phyloP scores from a whole-genome alignment of 1,140 invertebrate genomes.

The Hermetia illucens region DNA sequence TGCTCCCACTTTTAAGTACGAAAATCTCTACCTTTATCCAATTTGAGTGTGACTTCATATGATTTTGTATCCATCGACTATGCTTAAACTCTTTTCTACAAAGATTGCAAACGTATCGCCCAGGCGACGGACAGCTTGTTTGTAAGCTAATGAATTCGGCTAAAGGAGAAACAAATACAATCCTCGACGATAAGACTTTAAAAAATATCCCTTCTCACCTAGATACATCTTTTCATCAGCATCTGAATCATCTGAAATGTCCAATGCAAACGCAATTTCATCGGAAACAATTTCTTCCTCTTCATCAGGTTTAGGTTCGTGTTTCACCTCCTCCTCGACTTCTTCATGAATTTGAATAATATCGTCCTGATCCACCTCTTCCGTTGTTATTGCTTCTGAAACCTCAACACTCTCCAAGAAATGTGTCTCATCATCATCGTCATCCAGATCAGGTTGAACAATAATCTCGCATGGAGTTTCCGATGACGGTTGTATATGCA shows the following conservation, averaged over 20 bases:
- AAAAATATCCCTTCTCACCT: too few relatives aligned
- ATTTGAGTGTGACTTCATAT: slow-evolving; percentile 41
- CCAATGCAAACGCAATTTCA: slow-evolving; percentile 12
- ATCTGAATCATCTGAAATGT: slow-evolving; percentile 7
- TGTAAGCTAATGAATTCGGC: slow-evolving; percentile 26
- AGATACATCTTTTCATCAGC: slow-evolving; percentile 4
- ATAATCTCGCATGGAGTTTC: slow-evolving; percentile 25
- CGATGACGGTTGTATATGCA: slow-evolving; percentile 22
- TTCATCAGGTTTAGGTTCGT: slow-evolving; percentile 18
- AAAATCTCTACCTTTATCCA: slow-evolving; percentile 33
- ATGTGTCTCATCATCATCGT: slow-evolving; percentile 19
- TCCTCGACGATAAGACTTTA: too few relatives aligned
- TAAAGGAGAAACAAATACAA: too few relatives aligned
- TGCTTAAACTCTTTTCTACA: slow-evolving; percentile 44
- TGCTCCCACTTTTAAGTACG: not conserved
- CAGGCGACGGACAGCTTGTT: slow-evolving; percentile 25
- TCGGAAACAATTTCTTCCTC: slow-evolving; percentile 8
- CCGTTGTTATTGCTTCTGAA: slow-evolving; percentile 6
- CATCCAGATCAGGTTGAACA: slow-evolving; percentile 25
- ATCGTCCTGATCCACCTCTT: slow-evolving; percentile 8
- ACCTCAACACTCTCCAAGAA: slow-evolving; percentile 11
- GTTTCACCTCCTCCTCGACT: slow-evolving; percentile 16
- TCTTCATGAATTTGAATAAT: slow-evolving; percentile 18
- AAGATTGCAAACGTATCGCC: slow-evolving; percentile 39
- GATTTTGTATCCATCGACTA: slow-evolving; percentile 38